These are phyloP conservation scores for Cyprinodon brontotheroides DNA, from an alignment of 2,113 vertebrate genomes.

Conservation along the genomic window DNA sequence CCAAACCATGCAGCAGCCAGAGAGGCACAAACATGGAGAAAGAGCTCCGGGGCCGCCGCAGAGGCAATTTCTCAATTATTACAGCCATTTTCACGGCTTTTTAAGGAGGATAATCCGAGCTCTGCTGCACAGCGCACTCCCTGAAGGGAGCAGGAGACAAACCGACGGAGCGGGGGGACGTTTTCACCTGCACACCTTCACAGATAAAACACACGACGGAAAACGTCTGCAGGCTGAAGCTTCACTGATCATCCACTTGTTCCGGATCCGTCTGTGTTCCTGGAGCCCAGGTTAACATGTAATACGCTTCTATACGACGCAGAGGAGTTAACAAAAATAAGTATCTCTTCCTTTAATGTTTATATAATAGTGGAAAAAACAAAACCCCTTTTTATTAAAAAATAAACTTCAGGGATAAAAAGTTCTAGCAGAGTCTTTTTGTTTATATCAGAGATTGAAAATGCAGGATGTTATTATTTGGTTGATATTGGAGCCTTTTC, in stretches of 20 bases:
- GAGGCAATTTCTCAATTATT: constrained; percentile 55
- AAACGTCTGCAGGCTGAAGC: background rate
- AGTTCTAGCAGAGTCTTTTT: too few species aligned
- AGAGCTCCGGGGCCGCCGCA: constrained; percentile 7
- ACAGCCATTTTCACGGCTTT: constrained; percentile 51
- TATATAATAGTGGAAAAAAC: too few species aligned
- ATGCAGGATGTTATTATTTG: too few species aligned
- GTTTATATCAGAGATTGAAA: too few species aligned
- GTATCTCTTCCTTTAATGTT: too few species aligned
- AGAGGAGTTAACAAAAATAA: too few species aligned
- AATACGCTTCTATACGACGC: too few species aligned
- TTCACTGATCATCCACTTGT: background rate
- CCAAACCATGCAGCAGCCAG: constrained; percentile 8
- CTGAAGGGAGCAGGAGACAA: background rate
- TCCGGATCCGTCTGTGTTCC: background rate
- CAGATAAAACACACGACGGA: background rate
- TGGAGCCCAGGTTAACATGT: too few species aligned
- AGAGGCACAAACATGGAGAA: constrained; percentile 12
- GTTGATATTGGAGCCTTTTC: too few species aligned
- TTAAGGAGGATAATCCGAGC: constrained; percentile 54
- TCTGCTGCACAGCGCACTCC: background rate
- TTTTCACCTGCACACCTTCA: background rate
- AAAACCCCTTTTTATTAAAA: too few species aligned
- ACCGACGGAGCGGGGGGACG: background rate
- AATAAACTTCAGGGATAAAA: too few species aligned